phyloP scores from a whole-genome alignment of 2,113 vertebrate genomes.

The Tragelaphus imberbis region DNA sequence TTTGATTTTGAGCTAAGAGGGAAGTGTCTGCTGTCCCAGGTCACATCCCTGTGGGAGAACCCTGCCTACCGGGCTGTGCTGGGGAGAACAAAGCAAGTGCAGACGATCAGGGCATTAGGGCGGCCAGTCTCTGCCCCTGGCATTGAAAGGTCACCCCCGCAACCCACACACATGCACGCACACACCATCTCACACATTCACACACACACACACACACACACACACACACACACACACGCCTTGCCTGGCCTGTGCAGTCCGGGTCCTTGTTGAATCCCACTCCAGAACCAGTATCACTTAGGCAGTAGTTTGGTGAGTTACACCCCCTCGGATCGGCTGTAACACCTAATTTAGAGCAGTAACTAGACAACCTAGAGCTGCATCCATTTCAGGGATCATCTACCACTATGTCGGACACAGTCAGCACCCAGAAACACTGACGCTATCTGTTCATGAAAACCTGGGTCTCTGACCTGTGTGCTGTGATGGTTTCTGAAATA shows the following conservation, averaged over 20 bases:
- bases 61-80: neutral
- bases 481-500: neutral
- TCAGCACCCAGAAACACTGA: slow-evolving; percentile 50
- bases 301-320: neutral
- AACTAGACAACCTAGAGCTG: slow-evolving; percentile 46
- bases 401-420: slow-evolving; percentile 42
- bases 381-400: slow-evolving; percentile 44
- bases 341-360: neutral
- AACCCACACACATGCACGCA: neutral
- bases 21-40: slow-evolving; percentile 21
- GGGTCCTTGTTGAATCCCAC: neutral
- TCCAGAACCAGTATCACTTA: neutral
- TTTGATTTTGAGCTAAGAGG: slow-evolving; percentile 25
- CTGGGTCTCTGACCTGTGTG: neutral
- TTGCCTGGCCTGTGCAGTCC: neutral
- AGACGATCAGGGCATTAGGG: neutral
- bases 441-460: slow-evolving; percentile 56
- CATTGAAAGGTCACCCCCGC: neutral
- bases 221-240: no score
- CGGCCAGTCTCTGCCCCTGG: neutral
- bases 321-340: neutral
- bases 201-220: neutral
- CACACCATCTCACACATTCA: neutral
- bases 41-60: neutral
- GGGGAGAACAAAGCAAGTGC: neutral